Conservation (phyloP, 2,797 vertebrate genomes). For the Chaenodraco wilsoni region DNA sequence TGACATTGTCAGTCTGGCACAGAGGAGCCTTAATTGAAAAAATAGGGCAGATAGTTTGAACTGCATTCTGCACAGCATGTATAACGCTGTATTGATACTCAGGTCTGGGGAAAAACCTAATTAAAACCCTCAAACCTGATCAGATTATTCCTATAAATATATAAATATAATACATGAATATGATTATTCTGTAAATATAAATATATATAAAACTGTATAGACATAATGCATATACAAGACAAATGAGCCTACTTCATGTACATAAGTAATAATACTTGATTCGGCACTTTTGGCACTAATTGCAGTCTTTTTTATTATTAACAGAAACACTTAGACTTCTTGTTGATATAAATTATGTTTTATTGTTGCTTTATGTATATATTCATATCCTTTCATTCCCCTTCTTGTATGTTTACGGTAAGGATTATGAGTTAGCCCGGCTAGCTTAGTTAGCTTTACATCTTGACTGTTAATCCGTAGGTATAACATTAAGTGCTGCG, state of each 20-base stretch:
- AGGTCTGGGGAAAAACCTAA: background rate
- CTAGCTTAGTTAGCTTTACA: background rate
- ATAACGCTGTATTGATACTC: background rate
- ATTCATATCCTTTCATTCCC: background rate
- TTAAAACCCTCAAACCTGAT: no score
- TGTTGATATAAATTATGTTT: no score
- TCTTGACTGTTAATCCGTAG: background rate
- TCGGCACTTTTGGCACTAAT: background rate
- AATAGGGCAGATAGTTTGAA: background rate
- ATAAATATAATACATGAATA: no score
- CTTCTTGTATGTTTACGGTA: no score
- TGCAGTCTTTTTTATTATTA: background rate
- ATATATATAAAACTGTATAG: no score
- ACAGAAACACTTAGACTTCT: background rate
- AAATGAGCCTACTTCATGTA: no score
- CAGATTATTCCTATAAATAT: no score
- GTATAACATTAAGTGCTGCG: background rate
- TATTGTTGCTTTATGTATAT: background rate
- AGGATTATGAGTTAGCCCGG: background rate
- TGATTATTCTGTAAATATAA: no score
- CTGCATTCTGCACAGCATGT: background rate
- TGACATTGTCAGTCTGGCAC: background rate
- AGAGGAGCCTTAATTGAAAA: conserved; percentile 2
- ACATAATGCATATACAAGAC: no score
- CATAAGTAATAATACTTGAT: background rate